Evolutionary conservation across 1,140 invertebrate species (phyloP).

Genomic region (Zaprionus ghesquierei): DNA sequence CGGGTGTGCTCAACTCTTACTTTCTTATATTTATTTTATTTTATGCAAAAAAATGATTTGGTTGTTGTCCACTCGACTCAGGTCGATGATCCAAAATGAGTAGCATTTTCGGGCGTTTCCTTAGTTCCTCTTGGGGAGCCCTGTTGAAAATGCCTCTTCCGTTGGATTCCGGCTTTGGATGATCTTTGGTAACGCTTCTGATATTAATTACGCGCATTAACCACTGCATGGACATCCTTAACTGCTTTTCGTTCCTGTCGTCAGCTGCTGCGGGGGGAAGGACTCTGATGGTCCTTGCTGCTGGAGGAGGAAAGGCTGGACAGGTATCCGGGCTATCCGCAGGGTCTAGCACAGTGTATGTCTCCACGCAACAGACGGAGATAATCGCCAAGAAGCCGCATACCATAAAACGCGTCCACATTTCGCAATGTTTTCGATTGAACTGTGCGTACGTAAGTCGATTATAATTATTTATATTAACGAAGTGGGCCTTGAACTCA

Average conservation of each 20-base stretch:
- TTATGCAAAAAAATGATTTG: not conserved
- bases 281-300: not conserved
- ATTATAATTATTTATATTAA: constrained; percentile 34
- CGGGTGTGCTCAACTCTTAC: no score
- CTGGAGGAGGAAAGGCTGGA: not conserved
- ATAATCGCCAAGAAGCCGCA: constrained; percentile 9
- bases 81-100: constrained; percentile 5
- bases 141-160: not conserved
- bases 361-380: not conserved
- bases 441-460: constrained; percentile 26
- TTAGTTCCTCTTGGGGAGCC: not conserved
- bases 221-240: constrained; percentile 17
- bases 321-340: constrained; percentile 13
- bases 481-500: constrained; percentile 49
- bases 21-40: no score
- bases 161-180: not conserved
- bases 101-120: constrained; percentile 3
- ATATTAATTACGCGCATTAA: constrained; percentile 48
- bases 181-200: not conserved
- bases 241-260: not conserved
- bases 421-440: constrained; percentile 17
- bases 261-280: not conserved
- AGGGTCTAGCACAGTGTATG: constrained; percentile 27
- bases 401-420: constrained; percentile 29
- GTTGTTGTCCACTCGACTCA: not conserved